phyloP scores from a whole-genome alignment of 2,113 vertebrate species.

The Tonatia bakeri region DNA sequence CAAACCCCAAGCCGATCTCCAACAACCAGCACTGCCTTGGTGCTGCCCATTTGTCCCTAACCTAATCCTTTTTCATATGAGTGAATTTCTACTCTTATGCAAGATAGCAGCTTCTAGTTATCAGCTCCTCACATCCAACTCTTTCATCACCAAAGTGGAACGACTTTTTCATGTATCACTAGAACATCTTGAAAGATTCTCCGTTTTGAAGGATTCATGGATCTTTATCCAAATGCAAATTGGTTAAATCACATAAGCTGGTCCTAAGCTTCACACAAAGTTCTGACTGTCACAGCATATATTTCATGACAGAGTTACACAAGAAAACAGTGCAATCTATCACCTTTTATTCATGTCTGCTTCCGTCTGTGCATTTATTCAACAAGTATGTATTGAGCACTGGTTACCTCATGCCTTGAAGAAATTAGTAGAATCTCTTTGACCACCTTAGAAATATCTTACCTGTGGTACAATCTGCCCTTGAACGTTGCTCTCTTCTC shows the following conservation, averaged over 20 bases:
- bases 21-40: not conserved
- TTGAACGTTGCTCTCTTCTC: not conserved
- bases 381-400: not conserved
- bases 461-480: not conserved
- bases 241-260: not conserved
- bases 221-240: not conserved
- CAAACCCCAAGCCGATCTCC: not conserved
- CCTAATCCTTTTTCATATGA: not conserved
- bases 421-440: not conserved
- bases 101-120: not conserved
- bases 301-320: not conserved
- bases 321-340: not conserved
- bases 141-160: not conserved
- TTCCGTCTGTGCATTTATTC: not conserved
- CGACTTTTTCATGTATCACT: not conserved
- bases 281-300: not conserved
- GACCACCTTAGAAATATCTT: not conserved
- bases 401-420: not conserved
- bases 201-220: not conserved
- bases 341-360: not conserved
- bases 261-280: not conserved
- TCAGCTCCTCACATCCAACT: not conserved
- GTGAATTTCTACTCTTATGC: not conserved
- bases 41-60: not conserved
- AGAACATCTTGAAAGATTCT: not conserved